A percentile compares a stretch with the other conserved stretches of the same genome.
phyloP scores from a whole-genome alignment of 2,888 invertebrate genomes.

The Eupithecia subfuscata region DNA sequence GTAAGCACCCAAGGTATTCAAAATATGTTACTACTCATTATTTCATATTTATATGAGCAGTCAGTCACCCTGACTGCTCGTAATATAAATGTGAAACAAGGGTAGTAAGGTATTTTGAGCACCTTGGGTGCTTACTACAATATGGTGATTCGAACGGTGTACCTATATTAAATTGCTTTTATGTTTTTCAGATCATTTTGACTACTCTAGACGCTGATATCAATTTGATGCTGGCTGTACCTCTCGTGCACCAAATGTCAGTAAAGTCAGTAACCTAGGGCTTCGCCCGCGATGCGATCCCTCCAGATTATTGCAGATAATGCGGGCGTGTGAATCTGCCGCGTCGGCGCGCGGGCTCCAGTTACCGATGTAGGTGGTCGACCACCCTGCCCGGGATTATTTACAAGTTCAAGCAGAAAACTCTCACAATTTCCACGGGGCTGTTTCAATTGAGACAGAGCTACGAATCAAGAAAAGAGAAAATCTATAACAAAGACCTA shows the following conservation, averaged over 20 bases:
- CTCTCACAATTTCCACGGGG: not conserved
- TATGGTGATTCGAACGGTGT: too few species aligned
- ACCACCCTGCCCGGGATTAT: constrained; percentile 25
- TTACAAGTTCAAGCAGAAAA: not conserved
- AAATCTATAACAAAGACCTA: not conserved
- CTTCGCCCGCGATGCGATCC: constrained; percentile 36
- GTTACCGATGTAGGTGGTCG: constrained; percentile 40
- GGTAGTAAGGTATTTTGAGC: too few species aligned
- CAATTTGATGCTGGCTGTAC: too few species aligned
- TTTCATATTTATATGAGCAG: too few species aligned
- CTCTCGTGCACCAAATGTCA: not conserved
- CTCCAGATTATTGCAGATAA: constrained; percentile 18
- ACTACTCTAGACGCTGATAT: too few species aligned
- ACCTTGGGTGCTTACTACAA: too few species aligned
- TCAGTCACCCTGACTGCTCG: too few species aligned
- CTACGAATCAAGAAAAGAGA: not conserved
- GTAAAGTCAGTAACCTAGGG: constrained; percentile 21
- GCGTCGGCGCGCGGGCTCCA: constrained; percentile 26
- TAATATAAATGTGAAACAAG: too few species aligned
- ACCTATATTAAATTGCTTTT: too few species aligned
- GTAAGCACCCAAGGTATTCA: too few species aligned
- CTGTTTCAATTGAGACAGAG: not conserved
- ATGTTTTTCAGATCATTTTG: too few species aligned
- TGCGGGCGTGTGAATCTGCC: constrained; percentile 39
- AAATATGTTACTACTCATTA: too few species aligned